Evolutionary conservation across 2,113 vertebrate genomes (phyloP), one percentile per base, ranked within the genome.

Genomic region (Numida meleagris): DNA sequence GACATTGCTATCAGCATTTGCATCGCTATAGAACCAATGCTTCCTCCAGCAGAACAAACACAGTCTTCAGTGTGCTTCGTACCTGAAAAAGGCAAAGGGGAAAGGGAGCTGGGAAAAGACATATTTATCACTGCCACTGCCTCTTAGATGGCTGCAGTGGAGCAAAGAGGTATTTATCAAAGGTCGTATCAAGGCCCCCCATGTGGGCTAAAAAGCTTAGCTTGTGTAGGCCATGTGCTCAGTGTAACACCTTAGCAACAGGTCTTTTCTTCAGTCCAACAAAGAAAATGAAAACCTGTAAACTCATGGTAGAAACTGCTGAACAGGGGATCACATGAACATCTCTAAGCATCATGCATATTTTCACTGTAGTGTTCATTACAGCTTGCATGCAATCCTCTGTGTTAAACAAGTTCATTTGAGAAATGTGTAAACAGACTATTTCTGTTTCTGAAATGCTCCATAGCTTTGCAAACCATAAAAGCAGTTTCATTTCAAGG

Each of bases 371-470:
- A 73, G 0, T 1, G 11, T 46, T 29, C 3, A 5, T 29, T 53
- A 31, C 48, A 68, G 45, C 73, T 88, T 63, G 40, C 53, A 27
- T 51, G 33, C 2, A 11, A 25, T 31, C 19, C 18, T 46, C 23
- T 46, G 15, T 29, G 40, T 80, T 74, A 43, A 84, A 61, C 21
- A 18, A 9, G 5, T 29, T 85, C 13, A 24, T 91, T 46, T 85
- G 74, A 76, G 74, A 58, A 73, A 3, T 24, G 18, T 43, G 33
- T n/a, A 68, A 88, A 43, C 24, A 76, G 42, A 38, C 15, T 29
- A 9, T 86, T 80, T 71, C 23, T 74, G 68, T 80, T 93, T 82
- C 55, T 4, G 8, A 77, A 93, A 78, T 51, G 11, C 17, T 88
- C 12, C 33, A 1, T 16, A 42, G 15, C 76, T 92, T 67, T 84